phyloP scores from a whole-genome alignment of 2,113 vertebrate genomes.

The Illadopsis cleaveri region DNA sequence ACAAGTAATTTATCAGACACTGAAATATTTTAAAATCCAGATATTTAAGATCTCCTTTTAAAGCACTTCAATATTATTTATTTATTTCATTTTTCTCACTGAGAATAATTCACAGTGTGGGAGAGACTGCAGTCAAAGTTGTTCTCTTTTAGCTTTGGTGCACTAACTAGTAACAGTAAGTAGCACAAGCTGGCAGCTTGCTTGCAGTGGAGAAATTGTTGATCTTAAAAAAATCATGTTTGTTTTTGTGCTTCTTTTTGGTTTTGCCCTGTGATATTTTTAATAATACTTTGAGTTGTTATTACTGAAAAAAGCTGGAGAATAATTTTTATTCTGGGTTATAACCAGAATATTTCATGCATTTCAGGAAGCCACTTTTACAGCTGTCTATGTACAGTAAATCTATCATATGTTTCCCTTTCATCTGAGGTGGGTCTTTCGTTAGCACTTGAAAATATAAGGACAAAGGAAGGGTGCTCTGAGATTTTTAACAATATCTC shows the following conservation, averaged over 20 bases:
- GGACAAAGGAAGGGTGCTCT: not conserved
- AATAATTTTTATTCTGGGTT: not conserved
- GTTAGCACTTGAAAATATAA: not conserved
- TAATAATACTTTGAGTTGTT: not conserved
- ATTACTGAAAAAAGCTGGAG: not conserved
- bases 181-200: conserved; percentile 21
- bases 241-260: not conserved
- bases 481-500: not conserved
- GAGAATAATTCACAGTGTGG: not conserved
- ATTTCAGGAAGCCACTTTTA: not conserved
- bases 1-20: not conserved
- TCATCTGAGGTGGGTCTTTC: not conserved
- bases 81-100: not conserved
- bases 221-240: not conserved
- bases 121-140: not conserved
- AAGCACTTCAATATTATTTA: not conserved
- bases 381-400: not conserved
- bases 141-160: not conserved
- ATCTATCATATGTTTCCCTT: not conserved
- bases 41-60: not conserved
- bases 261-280: not conserved
- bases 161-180: not conserved
- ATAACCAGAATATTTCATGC: not conserved
- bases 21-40: not conserved
- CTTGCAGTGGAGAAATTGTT: not conserved